These are phyloP conservation scores for Drosophila longiperda DNA, from an alignment of 2,888 invertebrate species.

Conservation along the genomic window DNA sequence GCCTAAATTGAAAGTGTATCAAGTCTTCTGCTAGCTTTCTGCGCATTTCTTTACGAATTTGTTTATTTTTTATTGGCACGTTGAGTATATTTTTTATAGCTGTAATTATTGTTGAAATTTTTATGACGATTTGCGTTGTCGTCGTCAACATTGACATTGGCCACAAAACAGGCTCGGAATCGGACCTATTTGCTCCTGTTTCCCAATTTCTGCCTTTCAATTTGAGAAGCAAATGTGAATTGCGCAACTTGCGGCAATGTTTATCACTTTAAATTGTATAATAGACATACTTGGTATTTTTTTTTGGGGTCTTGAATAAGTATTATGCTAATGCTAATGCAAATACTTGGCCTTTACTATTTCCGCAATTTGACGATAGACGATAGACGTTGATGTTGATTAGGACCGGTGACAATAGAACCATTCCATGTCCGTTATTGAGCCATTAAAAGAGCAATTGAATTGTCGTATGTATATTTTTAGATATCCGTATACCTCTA, in stretches of 20 bases:
- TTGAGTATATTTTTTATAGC: conserved; percentile 60
- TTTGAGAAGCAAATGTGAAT: conserved; percentile 57
- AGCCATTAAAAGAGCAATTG: conserved; percentile 23
- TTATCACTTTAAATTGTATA: conserved; percentile 74
- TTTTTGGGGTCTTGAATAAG: conserved; percentile 57
- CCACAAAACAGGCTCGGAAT: conserved; percentile 35
- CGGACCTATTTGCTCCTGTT: not conserved
- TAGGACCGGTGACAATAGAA: not conserved
- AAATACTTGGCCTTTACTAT: conserved; percentile 22
- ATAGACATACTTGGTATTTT: conserved; percentile 51
- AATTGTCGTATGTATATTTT: conserved; percentile 13
- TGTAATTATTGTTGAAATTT: conserved; percentile 76
- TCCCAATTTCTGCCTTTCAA: conserved; percentile 18
- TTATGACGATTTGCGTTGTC: conserved; percentile 68
- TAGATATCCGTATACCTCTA: not conserved
- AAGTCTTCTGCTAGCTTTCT: conserved; percentile 11
- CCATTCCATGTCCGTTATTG: not conserved
- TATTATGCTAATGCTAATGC: conserved; percentile 29
- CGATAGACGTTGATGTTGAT: not conserved
- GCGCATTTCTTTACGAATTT: conserved; percentile 22
- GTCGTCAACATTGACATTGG: conserved; percentile 72
- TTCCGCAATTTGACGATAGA: conserved; percentile 45
- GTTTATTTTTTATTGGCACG: conserved; percentile 36
- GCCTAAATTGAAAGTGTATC: conserved; percentile 20
- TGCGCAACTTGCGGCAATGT: conserved; percentile 49